Conservation (phyloP, 2,888 invertebrate genomes). For the Torymus texanus region DNA sequence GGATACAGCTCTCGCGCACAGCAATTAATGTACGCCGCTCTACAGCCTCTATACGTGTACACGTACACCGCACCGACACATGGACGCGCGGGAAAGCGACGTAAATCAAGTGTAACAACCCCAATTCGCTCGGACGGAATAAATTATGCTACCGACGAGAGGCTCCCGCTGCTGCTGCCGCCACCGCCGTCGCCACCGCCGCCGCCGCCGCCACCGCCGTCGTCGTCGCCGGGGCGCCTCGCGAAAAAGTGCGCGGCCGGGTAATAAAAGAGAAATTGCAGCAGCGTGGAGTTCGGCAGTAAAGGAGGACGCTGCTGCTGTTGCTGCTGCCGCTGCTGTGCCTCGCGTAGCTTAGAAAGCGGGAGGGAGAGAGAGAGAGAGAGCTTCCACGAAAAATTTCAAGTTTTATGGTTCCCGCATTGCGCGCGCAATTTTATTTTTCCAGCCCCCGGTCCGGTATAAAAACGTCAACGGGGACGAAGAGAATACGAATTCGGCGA, state of each 20-base stretch:
- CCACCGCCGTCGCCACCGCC: conserved; percentile 5
- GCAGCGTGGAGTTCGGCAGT: conserved; percentile 54
- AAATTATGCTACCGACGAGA: conserved; percentile 58
- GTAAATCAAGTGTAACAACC: conserved; percentile 60
- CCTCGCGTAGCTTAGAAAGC: conserved; percentile 34
- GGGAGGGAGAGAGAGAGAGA: background rate
- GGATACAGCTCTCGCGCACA: conserved; percentile 5
- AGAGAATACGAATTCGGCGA: conserved; percentile 32
- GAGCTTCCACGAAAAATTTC: conserved; percentile 54
- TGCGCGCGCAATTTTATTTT: conserved; percentile 54
- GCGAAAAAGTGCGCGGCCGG: conserved; percentile 50
- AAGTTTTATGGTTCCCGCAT: conserved; percentile 56
- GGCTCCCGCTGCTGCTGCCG: conserved; percentile 21
- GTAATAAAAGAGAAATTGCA: conserved; percentile 59
- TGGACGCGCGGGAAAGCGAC: conserved; percentile 44
- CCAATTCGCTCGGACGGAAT: conserved; percentile 58
- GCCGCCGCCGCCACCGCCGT: conserved; percentile 47
- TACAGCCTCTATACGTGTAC: background rate
- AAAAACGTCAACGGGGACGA: conserved; percentile 33
- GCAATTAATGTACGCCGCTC: conserved; percentile 49
- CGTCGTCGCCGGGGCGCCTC: conserved; percentile 51
- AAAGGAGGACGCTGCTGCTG: conserved; percentile 43
- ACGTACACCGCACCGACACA: background rate
- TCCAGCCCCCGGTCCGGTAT: conserved; percentile 10
- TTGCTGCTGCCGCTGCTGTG: background rate